Evolutionary conservation across 1,140 invertebrate species (phyloP).

Genomic region (Agrilus planipennis): DNA sequence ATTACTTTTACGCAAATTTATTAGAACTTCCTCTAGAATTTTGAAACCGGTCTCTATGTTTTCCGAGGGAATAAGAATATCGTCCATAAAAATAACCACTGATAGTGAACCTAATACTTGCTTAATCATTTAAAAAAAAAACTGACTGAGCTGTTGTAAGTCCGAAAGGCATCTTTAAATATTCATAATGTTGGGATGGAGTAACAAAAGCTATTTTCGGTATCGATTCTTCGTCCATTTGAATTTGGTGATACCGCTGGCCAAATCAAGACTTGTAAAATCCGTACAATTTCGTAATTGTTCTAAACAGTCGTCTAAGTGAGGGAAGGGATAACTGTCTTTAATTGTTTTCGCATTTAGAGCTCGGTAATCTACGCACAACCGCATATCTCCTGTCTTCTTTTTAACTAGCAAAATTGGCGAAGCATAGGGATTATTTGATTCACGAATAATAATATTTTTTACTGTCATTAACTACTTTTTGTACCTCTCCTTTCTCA

Average conservation of each 20-base stretch:
- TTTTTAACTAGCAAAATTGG: slow-evolving; percentile 28
- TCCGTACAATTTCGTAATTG: slow-evolving; percentile 12
- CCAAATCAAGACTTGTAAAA: slow-evolving; percentile 20
- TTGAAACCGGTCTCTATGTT: too few species aligned
- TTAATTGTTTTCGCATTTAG: slow-evolving; percentile 28
- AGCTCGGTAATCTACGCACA: slow-evolving; percentile 31
- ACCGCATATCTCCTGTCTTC: slow-evolving; percentile 22
- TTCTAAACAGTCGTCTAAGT: slow-evolving; percentile 25
- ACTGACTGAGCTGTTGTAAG: slow-evolving; percentile 29
- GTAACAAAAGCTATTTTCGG: slow-evolving; percentile 31
- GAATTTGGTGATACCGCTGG: slow-evolving; percentile 17
- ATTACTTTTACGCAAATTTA: slow-evolving; percentile 5
- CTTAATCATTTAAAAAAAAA: too few species aligned
- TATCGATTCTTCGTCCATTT: slow-evolving; percentile 24
- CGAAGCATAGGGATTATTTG: slow-evolving; percentile 21
- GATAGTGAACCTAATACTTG: too few species aligned
- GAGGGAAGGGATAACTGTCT: slow-evolving; percentile 29
- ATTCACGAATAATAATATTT: slow-evolving; percentile 14
- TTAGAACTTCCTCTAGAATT: too few species aligned
- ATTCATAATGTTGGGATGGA: slow-evolving; percentile 33
- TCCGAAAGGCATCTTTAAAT: slow-evolving; percentile 33
- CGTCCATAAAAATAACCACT: too few species aligned
- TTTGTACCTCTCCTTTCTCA: slow-evolving; percentile 4
- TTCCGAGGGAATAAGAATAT: too few species aligned
- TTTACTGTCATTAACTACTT: slow-evolving; percentile 6